These are phyloP conservation scores for Sardina pilchardus DNA, from an alignment of 2,113 vertebrate species.

Conservation along the genomic window DNA sequence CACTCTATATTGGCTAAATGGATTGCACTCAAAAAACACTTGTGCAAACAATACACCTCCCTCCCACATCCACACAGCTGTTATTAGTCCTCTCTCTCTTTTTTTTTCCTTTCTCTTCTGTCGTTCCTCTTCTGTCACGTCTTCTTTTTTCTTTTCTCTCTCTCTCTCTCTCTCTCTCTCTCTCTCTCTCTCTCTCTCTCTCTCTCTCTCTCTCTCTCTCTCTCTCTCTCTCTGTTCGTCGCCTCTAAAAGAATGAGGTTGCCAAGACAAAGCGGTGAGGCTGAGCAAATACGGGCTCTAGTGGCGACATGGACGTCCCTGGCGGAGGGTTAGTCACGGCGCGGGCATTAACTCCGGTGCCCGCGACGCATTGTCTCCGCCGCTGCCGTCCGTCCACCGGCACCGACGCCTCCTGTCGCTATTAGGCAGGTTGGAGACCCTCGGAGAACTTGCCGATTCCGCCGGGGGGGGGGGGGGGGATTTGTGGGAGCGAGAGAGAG, in stretches of 20 bases:
- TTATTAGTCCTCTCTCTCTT: too few species aligned
- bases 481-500: constrained; percentile 47
- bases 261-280: constrained; percentile 33
- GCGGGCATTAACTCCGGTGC: constrained; percentile 25
- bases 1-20: neutral
- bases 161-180: too few species aligned
- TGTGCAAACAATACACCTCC: neutral
- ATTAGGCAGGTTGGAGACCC: constrained; percentile 55
- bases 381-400: constrained; percentile 48
- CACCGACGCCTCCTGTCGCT: constrained; percentile 48
- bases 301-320: constrained; percentile 49
- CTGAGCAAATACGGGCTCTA: constrained; percentile 54
- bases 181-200: too few species aligned
- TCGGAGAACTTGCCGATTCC: constrained; percentile 38
- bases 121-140: constrained; percentile 17
- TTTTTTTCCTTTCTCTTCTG: constrained; percentile 23
- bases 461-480: too few species aligned
- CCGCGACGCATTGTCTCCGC: constrained; percentile 58
- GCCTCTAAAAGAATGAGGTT: constrained; percentile 39
- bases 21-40: neutral
- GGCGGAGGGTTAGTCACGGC: constrained; percentile 55
- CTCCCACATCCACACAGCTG: neutral
- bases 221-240: too few species aligned
- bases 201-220: too few species aligned
- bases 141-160: constrained; percentile 46